Conservation (phyloP, 2,888 invertebrate species). For the Rotaria socialis region DNA sequence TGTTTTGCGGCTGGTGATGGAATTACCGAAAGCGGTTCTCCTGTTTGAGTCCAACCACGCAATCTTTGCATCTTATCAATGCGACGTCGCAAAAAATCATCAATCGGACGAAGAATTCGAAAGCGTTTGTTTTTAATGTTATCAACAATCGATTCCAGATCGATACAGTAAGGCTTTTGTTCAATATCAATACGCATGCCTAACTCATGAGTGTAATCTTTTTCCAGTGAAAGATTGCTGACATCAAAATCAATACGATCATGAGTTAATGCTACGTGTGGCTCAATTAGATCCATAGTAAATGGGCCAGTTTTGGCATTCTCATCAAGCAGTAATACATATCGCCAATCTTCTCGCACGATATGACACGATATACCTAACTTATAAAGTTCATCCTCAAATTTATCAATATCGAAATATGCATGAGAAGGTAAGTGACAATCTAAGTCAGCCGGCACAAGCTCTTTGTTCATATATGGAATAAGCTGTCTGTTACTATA, state of each 20-base stretch:
- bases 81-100: not conserved
- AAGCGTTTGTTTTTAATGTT: not conserved
- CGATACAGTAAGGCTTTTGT: not conserved
- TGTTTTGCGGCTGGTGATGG: not conserved
- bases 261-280: not conserved
- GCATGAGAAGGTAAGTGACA: not conserved
- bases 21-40: not conserved
- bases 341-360: not conserved
- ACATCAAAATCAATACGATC: conserved; percentile 22
- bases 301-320: not conserved
- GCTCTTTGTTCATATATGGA: not conserved
- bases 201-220: not conserved
- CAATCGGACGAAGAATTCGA: not conserved
- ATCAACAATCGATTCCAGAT: not conserved
- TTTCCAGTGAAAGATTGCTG: not conserved
- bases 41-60: not conserved
- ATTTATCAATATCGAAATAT: not conserved
- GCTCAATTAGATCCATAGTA: conserved; percentile 12
- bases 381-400: not conserved
- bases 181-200: not conserved
- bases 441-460: not conserved
- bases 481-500: not conserved
- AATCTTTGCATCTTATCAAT: not conserved
- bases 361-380: not conserved
- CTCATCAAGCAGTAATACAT: not conserved